Evolutionary conservation across 2,113 vertebrate species (phyloP), one percentile per base, ranked within the genome.

Genomic region (Corythoichthys haematopterus): DNA sequence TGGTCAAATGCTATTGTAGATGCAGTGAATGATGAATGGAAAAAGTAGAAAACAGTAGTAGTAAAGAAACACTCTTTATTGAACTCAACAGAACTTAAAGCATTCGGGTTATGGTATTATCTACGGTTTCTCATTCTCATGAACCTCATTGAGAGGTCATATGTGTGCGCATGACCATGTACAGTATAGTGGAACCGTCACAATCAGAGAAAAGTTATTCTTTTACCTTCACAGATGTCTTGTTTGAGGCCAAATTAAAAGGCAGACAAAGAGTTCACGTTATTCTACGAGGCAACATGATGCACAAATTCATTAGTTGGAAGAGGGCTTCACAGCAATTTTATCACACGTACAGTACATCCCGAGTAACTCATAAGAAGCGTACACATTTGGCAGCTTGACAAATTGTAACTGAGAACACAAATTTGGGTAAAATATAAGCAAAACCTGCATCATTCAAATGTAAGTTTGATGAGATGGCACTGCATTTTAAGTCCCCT

Each of bases 61-160:
- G 79, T 84, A 85, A 86, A 83, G 84, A 88, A 86, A 88, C 77
- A 86, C 84, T 82, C 68, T 89, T 89, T 89, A 89, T 85, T 87
- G 65, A 86, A 87, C 85, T 78, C 56, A 86, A 72, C 10, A 83
- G 64, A 83, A 83, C 45, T 48, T 38, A 86, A 82, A 84, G 81
- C 70, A 80, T 47, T 37, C 69, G 75, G 68, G 52, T 70, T 67
- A 81, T 80, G 67, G 46, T 80, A 71, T 72, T 65, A 78, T 70
- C 69, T 72, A 69, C 56, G 7, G 58, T 57, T 40, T 57, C 51
- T 68, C 74, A 76, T 46, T 13, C 6, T 62, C 20, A 65, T 63
- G 53, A 71, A 73, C 56, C 69, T 76, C 60, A 78, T 66, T 61
- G 57, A 58, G 50, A 45, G 64, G 53, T 56, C n/a, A 28, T 37